A percentile compares a stretch with the other conserved stretches of the same genome.
These are phyloP conservation scores for Pseudocheirus occidentalis DNA, from an alignment of 2,797 vertebrate species.

Conservation along the genomic window DNA sequence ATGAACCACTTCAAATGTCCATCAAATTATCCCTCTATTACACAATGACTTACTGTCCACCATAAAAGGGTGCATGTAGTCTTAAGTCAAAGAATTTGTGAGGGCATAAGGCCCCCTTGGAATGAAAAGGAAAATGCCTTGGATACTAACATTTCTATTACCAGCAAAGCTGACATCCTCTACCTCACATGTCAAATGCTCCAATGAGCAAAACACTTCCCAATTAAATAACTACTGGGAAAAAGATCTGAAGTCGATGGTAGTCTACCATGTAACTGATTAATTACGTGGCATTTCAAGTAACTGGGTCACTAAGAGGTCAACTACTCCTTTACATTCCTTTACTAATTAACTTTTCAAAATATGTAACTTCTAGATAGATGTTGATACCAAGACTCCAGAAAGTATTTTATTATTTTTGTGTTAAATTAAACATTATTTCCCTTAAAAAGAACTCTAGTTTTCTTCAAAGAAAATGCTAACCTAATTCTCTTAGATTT, in stretches of 20 bases:
- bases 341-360: conserved; percentile 69
- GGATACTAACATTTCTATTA: conserved; percentile 26
- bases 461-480: neutral
- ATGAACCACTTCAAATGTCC: conserved; percentile 10
- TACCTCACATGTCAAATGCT: conserved; percentile 66
- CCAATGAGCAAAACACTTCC: conserved; percentile 57
- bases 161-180: conserved; percentile 50
- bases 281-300: conserved; percentile 63
- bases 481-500: neutral
- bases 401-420: neutral
- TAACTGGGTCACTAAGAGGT: conserved; percentile 57
- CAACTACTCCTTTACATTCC: conserved; percentile 72
- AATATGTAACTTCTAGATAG: conserved; percentile 15
- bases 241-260: conserved; percentile 51
- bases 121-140: conserved; percentile 63
- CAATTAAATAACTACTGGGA: conserved; percentile 56
- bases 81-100: conserved; percentile 32
- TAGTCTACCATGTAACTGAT: conserved; percentile 53
- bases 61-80: neutral
- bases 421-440: neutral
- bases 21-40: conserved; percentile 63
- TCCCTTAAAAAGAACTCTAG: neutral
- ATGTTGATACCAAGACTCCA: conserved; percentile 57
- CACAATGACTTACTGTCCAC: rapidly evolving
- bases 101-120: conserved; percentile 6